Evolutionary conservation across 1,140 invertebrate species (phyloP).

Genomic region (Zaprionus nigranus): DNA sequence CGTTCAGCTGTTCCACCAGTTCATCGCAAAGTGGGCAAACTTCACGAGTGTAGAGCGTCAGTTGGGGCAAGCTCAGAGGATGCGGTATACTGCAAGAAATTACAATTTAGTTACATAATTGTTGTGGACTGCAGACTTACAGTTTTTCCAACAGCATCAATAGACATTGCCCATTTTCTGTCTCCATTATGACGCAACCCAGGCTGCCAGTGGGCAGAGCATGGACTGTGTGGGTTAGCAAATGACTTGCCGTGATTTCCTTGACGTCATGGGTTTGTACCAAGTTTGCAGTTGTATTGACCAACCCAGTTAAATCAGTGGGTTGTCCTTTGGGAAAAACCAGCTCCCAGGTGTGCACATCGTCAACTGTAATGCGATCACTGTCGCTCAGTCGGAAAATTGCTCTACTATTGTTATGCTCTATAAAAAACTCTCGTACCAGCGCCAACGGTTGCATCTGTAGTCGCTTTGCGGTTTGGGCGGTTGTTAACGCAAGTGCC

Average conservation of each 20-base stretch:
- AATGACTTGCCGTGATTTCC: conserved; percentile 98
- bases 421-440: conserved; percentile 94
- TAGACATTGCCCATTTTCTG: conserved; percentile 31
- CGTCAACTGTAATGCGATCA: conserved; percentile 7
- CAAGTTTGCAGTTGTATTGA: conserved; percentile 97
- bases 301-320: conserved; percentile 91
- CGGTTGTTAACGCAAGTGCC: conserved; percentile 94
- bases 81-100: conserved; percentile 43
- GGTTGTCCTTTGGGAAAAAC: conserved; percentile 85
- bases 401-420: conserved; percentile 90
- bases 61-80: conserved; percentile 71
- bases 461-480: conserved; percentile 89
- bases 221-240: conserved; percentile 96
- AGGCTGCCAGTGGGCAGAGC: conserved; percentile 94
- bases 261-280: conserved; percentile 96
- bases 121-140: conserved; percentile 35
- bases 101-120: neutral
- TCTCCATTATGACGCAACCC: conserved; percentile 89
- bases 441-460: conserved; percentile 94
- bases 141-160: conserved; percentile 58
- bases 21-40: conserved; percentile 93
- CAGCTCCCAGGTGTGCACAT: conserved; percentile 53
- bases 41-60: conserved; percentile 93
- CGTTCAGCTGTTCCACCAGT: conserved; percentile 88
- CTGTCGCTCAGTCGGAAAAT: conserved; percentile 82